These are phyloP conservation scores for Eretmodus cyanostictus DNA, from an alignment of 2,113 vertebrate species.

Conservation along the genomic window DNA sequence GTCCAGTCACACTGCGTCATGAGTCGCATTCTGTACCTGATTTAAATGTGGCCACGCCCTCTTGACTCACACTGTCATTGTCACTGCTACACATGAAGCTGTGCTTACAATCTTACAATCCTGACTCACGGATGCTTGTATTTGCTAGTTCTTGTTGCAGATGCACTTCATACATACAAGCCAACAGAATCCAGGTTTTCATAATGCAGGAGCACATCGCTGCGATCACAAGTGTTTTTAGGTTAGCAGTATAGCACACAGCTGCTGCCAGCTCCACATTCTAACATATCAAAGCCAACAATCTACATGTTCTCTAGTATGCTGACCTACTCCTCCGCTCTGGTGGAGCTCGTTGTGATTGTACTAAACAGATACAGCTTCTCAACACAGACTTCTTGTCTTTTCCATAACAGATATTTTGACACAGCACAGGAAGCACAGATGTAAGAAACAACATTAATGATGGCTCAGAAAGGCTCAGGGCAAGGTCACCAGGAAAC, in stretches of 20 bases:
- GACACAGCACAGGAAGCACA: background rate
- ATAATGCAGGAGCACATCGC: background rate
- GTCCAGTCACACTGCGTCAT: background rate
- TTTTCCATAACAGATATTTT: background rate
- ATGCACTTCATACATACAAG: background rate
- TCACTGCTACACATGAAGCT: background rate
- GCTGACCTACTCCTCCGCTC: too few relatives aligned
- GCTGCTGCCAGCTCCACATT: background rate
- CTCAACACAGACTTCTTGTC: background rate
- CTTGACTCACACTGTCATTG: background rate
- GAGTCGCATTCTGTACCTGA: accelerated
- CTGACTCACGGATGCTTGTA: accelerated
- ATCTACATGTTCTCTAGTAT: background rate
- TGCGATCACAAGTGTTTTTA: background rate
- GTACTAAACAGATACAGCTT: accelerated
- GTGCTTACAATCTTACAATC: background rate
- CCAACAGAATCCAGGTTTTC: background rate
- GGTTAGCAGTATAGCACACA: background rate
- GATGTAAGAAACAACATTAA: background rate
- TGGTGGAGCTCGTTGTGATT: background rate
- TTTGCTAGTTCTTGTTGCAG: background rate
- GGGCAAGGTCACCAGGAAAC: background rate
- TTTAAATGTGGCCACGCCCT: background rate
- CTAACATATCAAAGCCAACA: background rate
- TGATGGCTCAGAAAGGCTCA: background rate